Conservation (phyloP, 2,113 vertebrate genomes). For the Tinamus guttatus region DNA sequence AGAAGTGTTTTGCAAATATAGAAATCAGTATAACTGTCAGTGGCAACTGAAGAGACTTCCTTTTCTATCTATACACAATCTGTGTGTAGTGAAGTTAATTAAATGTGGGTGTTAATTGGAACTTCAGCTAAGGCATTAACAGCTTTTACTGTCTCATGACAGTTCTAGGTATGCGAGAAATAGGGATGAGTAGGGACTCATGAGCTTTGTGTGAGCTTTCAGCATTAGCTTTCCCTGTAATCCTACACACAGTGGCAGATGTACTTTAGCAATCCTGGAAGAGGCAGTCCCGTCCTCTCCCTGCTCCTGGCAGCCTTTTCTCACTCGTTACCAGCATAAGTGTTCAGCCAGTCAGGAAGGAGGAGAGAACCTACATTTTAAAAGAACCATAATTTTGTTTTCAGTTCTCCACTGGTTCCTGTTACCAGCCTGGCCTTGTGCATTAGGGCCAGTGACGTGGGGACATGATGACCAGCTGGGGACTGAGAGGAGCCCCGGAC, state of each 20-base stretch:
- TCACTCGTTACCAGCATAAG: background rate
- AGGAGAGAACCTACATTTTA: background rate
- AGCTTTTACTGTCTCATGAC: background rate
- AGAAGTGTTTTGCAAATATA: background rate
- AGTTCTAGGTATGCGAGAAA: background rate
- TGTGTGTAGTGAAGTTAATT: background rate
- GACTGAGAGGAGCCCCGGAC: fast-evolving
- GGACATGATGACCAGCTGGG: fast-evolving
- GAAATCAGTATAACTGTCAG: background rate
- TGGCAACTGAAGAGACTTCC: background rate
- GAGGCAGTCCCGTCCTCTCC: background rate
- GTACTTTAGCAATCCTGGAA: fast-evolving
- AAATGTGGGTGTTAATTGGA: background rate
- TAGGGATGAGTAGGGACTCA: background rate
- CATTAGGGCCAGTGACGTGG: background rate
- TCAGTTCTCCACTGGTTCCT: background rate
- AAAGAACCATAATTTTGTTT: fast-evolving
- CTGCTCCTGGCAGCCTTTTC: background rate
- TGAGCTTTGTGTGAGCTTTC: background rate
- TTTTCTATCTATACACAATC: background rate
- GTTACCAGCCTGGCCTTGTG: fast-evolving
- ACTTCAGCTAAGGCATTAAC: background rate
- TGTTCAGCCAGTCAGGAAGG: background rate
- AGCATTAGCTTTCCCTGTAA: background rate
- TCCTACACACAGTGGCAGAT: background rate